Evolutionary conservation across 2,797 vertebrate species (phyloP), one percentile per base, ranked within the genome.

Genomic region (Sebastes hubbsi): DNA sequence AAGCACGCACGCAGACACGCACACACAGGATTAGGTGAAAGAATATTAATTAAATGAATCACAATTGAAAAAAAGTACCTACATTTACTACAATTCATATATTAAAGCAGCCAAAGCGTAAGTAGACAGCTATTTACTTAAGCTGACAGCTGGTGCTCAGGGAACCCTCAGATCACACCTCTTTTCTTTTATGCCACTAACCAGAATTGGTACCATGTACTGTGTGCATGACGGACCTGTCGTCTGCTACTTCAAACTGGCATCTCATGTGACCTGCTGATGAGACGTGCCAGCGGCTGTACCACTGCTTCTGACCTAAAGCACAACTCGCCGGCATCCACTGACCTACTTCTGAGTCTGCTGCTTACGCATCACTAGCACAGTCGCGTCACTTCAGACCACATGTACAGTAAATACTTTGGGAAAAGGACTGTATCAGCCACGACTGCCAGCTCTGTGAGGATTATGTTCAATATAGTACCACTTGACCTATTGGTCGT

Each of bases 301-400:
- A 34, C 61, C 49, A 66, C 81, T 68, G 82, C 77, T 65, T 42
- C 73, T 82, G 91, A 90, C 87, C 90, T 78, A 65, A 83, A 86
- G 77, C 56, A 59, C 80, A 75, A 80, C 79, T 82, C 25, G 27
- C 72, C 34, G 42, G 83, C 81, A 76, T 93, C 86, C 76, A 83
- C 82, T 92, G 93, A 94, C 92, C 92, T 92, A 95, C 85, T 94
- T 95, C 83, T 87, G 27, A 70, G 68, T 82, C 49, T 82, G 84
- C 84, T 87, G 84, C 84, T 86, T 84, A 82, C 25, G 76, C 81
- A 76, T 87, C 77, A 58, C 82, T 60, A 52, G 46, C 72, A 81
- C 58, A 72, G 72, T 62, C 34, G 11, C 54, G 73, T 63, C 55
- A 12, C 76, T 83, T 90, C 32, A 49, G 63, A 67, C 68, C 66